Conservation (phyloP, 2,888 invertebrate species). For the Protonemura montana region DNA sequence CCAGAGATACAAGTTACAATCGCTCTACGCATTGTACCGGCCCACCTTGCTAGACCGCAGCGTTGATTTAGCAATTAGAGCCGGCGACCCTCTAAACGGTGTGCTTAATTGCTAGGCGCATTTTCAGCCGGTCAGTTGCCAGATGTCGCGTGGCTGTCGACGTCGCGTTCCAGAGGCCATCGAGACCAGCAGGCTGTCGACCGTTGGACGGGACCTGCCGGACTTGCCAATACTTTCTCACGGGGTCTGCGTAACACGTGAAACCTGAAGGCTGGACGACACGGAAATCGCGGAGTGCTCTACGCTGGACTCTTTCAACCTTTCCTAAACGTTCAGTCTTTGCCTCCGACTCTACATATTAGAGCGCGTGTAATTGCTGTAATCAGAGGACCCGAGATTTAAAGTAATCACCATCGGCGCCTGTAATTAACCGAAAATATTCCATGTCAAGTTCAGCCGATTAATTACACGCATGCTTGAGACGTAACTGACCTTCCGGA, state of each 20-base stretch:
- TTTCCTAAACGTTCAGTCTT: no score
- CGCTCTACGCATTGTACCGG: background rate
- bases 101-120: no score
- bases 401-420: background rate
- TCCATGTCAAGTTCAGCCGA: background rate
- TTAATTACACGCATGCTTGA: background rate
- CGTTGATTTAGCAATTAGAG: background rate
- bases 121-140: background rate
- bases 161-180: no score
- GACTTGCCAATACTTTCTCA: no score
- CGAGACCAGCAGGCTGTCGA: no score
- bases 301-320: no score
- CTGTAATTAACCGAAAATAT: background rate
- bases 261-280: no score
- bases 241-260: no score
- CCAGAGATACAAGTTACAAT: background rate
- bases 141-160: background rate
- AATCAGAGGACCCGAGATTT: background rate
- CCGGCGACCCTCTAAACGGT: background rate
- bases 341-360: no score
- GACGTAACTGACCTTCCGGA: no score
- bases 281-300: no score
- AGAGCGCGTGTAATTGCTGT: background rate
- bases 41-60: background rate
- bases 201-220: no score